phyloP scores from a whole-genome alignment of 2,888 invertebrate species.

The Lypha dubia region DNA sequence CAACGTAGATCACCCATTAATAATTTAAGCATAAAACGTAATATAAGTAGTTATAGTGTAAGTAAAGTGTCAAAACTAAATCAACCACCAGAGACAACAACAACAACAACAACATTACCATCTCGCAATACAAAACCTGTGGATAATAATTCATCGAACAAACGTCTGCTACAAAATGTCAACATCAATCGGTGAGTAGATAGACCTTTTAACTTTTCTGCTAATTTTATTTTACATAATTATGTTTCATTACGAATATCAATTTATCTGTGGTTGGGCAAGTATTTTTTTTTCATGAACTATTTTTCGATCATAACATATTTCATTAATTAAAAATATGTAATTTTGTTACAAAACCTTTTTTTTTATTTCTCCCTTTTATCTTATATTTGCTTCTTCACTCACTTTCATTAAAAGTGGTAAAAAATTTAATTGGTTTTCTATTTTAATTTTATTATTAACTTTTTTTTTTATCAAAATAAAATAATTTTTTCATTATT shows the following conservation, averaged over 20 bases:
- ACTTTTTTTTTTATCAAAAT: no score
- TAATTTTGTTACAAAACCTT: no score
- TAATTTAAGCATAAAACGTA: conserved; percentile 71
- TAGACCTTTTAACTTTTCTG: not conserved
- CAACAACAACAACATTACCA: not conserved
- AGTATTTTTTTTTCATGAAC: not conserved
- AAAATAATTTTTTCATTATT: not conserved
- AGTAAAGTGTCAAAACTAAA: conserved; percentile 72
- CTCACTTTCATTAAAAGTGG: not conserved
- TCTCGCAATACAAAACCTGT: conserved; percentile 41
- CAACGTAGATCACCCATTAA: conserved; percentile 69
- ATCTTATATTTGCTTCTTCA: not conserved
- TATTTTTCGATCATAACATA: not conserved
- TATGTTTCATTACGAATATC: not conserved
- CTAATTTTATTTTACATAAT: no score
- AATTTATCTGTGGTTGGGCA: not conserved
- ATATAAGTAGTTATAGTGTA: conserved; percentile 72
- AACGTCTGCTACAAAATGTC: conserved; percentile 52
- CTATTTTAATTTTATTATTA: not conserved
- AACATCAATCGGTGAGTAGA: conserved; percentile 61
- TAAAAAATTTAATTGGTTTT: not conserved
- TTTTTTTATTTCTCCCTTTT: not conserved
- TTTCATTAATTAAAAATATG: not conserved
- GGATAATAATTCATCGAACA: conserved; percentile 57
- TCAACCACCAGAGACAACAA: conserved; percentile 38